A percentile compares a stretch with the other conserved stretches of the same genome.
These are phyloP conservation scores for Rosalia funebris DNA, from an alignment of 2,888 invertebrate genomes.

Conservation along the genomic window DNA sequence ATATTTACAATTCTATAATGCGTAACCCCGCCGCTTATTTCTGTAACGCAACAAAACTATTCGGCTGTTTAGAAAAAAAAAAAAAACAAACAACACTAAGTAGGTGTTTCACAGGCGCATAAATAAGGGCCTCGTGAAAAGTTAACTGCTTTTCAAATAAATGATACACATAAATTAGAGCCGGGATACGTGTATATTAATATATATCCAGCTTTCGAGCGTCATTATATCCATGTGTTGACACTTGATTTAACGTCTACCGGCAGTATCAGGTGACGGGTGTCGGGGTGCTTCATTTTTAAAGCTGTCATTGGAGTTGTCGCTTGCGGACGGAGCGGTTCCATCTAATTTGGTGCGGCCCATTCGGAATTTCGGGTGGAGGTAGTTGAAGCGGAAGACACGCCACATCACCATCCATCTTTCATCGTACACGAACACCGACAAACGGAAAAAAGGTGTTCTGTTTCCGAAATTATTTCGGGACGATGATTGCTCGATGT, in stretches of 20 bases:
- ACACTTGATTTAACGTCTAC: conserved; percentile 27
- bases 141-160: conserved; percentile 40
- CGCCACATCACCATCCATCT: too few relatives aligned
- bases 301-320: conserved; percentile 48
- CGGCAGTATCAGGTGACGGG: conserved; percentile 43
- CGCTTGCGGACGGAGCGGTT: conserved; percentile 30
- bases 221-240: conserved; percentile 29
- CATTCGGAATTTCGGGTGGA: too few relatives aligned
- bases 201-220: background rate
- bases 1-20: conserved; percentile 36
- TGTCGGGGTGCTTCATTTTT: conserved; percentile 45
- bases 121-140: conserved; percentile 39
- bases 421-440: too few relatives aligned
- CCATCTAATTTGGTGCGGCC: conserved; percentile 26
- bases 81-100: conserved; percentile 36
- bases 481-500: too few relatives aligned
- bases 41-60: conserved; percentile 29
- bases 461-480: too few relatives aligned
- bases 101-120: conserved; percentile 34
- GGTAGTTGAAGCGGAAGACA: too few relatives aligned
- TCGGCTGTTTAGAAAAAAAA: background rate
- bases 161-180: conserved; percentile 30
- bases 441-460: too few relatives aligned
- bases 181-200: background rate
- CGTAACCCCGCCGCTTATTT: conserved; percentile 26